A percentile compares a stretch with the other conserved stretches of the same genome.
Conservation (phyloP, 2,888 invertebrate genomes). For the Ormyrus rosae region DNA sequence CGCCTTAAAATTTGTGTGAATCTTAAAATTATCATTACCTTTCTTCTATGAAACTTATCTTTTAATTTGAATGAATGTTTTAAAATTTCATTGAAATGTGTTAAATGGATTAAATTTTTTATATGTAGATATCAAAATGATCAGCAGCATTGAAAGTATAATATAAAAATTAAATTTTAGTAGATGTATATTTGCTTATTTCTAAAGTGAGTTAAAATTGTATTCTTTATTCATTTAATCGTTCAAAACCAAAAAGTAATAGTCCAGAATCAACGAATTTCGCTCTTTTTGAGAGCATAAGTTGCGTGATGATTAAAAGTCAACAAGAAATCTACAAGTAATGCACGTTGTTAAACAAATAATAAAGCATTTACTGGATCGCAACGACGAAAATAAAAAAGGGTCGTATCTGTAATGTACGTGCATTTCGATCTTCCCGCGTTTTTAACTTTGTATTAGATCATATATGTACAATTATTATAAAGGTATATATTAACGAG, state of each 20-base stretch:
- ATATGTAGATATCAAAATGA: not conserved
- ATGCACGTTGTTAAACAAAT: slow-evolving; percentile 13
- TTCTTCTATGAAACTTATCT: not conserved
- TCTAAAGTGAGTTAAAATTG: slow-evolving; percentile 1
- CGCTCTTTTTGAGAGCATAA: slow-evolving; percentile 45
- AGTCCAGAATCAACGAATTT: slow-evolving; percentile 56
- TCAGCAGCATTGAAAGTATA: not conserved
- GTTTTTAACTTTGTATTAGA: slow-evolving; percentile 71
- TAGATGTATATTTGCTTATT: slow-evolving; percentile 25
- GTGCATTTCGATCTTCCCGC: slow-evolving; percentile 66
- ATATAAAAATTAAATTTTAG: not conserved
- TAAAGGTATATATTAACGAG: slow-evolving; percentile 24
- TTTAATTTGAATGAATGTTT: not conserved
- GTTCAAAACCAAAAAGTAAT: slow-evolving; percentile 16
- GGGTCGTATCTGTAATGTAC: slow-evolving; percentile 57
- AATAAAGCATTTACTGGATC: not conserved
- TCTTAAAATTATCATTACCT: not conserved
- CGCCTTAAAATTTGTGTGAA: too few relatives aligned
- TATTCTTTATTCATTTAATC: slow-evolving; percentile 32
- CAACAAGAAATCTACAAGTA: slow-evolving; percentile 10
- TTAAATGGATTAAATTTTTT: not conserved
- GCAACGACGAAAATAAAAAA: slow-evolving; percentile 28
- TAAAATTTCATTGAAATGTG: not conserved
- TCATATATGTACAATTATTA: slow-evolving; percentile 65
- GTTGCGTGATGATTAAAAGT: slow-evolving; percentile 34